A percentile compares a stretch with the other conserved stretches of the same genome.
Evolutionary conservation across 2,113 vertebrate genomes (phyloP).

Genomic region (Macrotus californicus): DNA sequence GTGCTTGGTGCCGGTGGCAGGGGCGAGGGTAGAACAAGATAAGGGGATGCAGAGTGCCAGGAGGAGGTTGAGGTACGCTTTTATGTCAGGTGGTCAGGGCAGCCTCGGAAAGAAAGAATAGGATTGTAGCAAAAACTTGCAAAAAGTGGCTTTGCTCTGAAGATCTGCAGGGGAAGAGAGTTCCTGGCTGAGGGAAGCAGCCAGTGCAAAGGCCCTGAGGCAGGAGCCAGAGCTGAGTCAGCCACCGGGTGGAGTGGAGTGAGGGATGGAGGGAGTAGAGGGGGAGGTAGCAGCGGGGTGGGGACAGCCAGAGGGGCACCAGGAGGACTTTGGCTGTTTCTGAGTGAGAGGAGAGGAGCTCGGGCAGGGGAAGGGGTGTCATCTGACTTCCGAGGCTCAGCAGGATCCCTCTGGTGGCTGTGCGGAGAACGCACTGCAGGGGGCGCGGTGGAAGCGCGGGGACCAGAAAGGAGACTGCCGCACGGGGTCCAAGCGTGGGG

Average conservation of each 20-base stretch:
- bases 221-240: neutral
- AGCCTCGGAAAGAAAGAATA: neutral
- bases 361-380: neutral
- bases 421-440: neutral
- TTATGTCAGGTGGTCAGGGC: neutral
- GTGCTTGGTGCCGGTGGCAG: neutral
- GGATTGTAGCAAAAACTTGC: neutral
- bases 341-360: neutral
- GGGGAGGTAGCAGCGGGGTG: no score
- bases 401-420: neutral
- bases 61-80: neutral
- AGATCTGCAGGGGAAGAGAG: neutral
- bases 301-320: no score
- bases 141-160: neutral
- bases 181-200: neutral
- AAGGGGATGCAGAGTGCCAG: rapidly evolving
- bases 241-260: neutral
- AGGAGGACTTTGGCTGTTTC: neutral
- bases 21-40: neutral
- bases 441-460: no score
- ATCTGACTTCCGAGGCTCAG: neutral
- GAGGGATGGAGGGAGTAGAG: neutral
- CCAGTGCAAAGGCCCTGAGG: no score
- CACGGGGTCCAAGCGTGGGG: rapidly evolving
- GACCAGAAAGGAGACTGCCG: rapidly evolving